Evolutionary conservation across 1,140 invertebrate genomes (phyloP), one percentile per base, ranked within the genome.

Genomic region (Drosophila obscura): DNA sequence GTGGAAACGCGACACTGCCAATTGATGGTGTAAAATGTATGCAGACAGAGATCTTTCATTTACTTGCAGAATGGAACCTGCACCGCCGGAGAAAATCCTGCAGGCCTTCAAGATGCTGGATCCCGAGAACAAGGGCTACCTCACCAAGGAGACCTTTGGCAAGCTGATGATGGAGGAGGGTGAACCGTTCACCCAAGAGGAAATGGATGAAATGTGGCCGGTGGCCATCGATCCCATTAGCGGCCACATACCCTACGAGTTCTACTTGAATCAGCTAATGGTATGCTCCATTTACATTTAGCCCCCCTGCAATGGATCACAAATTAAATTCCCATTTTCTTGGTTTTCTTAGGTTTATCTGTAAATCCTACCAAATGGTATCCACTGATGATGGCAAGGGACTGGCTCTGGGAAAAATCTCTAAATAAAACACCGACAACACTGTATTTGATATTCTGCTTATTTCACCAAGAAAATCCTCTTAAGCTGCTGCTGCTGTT

Each of bases 201-300:
- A 98, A 93, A 93, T 97, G 49, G 96, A 97, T 56, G 97, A 98
- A 93, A 98, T 98, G 97, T 95, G 98, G 92, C 94, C 95, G 51
- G 94, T 95, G 39, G 96, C 96, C 1, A 93, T 97, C 41, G 96
- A 98, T 92, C 94, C 95, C 9, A 94, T 96, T 24, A 96, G 96
- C 35, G 94, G 95, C 48, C 95, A 93, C 62, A 95, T 98, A 73
- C 95, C 96, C 44, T 98, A 97, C 89, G 96, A 97, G 84, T 94
- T 95, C 82, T 95, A 95, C 87, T 94, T 96, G 50, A 95, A 96
- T 92, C 94, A 95, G 79, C 90, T 96, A 16, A 95, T 96, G 93
- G 95, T 95, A 92, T 76, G 84, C 1, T 19, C 1, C 0, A 1
- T 24, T 6, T 44, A 1, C 0, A n/a, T n/a, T n/a, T n/a, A n/a